Evolutionary conservation across 2,888 invertebrate species (phyloP).

Genomic region (Danaus chrysippus): DNA sequence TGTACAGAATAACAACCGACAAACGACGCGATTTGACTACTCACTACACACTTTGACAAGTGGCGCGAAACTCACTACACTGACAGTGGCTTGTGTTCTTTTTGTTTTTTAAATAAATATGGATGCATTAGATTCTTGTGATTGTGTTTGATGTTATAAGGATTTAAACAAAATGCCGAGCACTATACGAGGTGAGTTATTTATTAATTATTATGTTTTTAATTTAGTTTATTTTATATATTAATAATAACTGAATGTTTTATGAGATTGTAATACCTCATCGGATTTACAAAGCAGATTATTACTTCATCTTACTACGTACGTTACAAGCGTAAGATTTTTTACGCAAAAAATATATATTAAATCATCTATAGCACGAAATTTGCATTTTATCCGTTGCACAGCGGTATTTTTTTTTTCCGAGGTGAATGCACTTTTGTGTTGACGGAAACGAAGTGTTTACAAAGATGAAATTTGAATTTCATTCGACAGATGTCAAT

Average conservation of each 20-base stretch:
- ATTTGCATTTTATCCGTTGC: constrained; percentile 28
- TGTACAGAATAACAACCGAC: constrained; percentile 37
- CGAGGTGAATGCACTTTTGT: constrained; percentile 54
- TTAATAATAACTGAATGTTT: not conserved
- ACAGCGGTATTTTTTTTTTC: constrained; percentile 27
- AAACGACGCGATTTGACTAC: constrained; percentile 36
- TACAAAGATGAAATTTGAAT: constrained; percentile 50
- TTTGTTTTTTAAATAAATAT: constrained; percentile 27
- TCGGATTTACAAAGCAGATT: not conserved
- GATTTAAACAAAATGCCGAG: constrained; percentile 71
- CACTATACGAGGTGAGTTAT: constrained; percentile 71
- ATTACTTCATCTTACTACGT: constrained; percentile 13
- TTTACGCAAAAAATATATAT: constrained; percentile 15
- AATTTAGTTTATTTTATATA: not conserved
- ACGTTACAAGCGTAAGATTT: constrained; percentile 10
- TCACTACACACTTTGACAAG: constrained; percentile 49
- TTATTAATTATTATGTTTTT: constrained; percentile 12
- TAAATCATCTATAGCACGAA: constrained; percentile 26
- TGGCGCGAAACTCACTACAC: constrained; percentile 39
- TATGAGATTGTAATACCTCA: not conserved
- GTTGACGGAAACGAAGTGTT: constrained; percentile 50
- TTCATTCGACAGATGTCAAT: constrained; percentile 43
- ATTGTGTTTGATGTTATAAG: constrained; percentile 40
- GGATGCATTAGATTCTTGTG: constrained; percentile 34
- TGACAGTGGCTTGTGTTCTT: constrained; percentile 33